Base-by-base conservation (phyloP, 2,797 vertebrate species). In the Chaunax sp. region DNA sequence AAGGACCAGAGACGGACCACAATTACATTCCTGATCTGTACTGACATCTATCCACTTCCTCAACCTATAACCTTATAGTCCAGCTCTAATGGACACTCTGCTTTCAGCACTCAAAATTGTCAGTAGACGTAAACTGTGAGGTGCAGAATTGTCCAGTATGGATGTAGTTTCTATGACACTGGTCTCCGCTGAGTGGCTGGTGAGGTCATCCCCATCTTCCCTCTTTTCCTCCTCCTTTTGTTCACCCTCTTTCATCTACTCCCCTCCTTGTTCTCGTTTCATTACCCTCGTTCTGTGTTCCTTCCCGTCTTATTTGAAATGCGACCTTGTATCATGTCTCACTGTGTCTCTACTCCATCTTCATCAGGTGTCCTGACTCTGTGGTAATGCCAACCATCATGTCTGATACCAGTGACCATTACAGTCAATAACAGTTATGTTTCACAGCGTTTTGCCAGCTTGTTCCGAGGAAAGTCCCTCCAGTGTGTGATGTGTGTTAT, bases 381-480 rank as follows among this genome's bases (percentile, higher is more conserved):
- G 55, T 43, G 59, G 22, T 81, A 74, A 75, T 69, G 41, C 12
- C 47, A 23, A 35, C 73, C 55, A 79, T 81, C 73, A 68, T 56
- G 44, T 64, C 33, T 40, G 73, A 65, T 20, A 52, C 49, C 37
- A 19, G 22, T 45, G 64, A 51, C 64, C 54, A 37, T 84, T 65
- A 68, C 43, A 23, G 49, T 11, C 33, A 3, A 37, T 69, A 25
- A 60, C 79, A 23, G 69, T 59, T 78, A 75, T 51, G 45, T 40
- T 54, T 41, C 37, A 47, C 49, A 19, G 50, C 49, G 19, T 4
- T 37, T 45, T 44, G 61, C 9, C 12, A 14, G 49, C 22, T 56
- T 9, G 2, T 14, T 80, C 60, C 64, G 56, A 61, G 69, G 59
- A 78, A 70, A 58, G 6, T n/a, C 49, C 43, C 28, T 64, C 20